Percentiles rank a stretch among this genome's conserved stretches.
phyloP scores from a whole-genome alignment of 2,797 vertebrate genomes.

The Smutsia temminckii region DNA sequence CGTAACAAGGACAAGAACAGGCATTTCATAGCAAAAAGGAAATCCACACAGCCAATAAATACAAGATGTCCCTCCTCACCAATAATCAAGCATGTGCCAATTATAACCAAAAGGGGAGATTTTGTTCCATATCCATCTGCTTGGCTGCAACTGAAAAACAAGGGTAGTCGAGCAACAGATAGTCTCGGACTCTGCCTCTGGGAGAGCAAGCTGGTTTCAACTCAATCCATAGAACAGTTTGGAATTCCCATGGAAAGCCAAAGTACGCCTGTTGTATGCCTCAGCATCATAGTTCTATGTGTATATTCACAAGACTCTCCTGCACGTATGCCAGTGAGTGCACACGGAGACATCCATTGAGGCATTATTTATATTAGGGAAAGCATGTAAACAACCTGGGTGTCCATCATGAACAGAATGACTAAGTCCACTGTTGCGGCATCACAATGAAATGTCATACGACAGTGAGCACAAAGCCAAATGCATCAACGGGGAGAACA shows the following conservation, averaged over 20 bases:
- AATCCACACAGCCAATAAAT: background rate
- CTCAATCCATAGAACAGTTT: background rate
- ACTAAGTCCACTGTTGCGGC: background rate
- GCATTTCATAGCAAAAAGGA: background rate
- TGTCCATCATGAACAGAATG: background rate
- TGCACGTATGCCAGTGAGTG: rapidly evolving
- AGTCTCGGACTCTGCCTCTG: background rate
- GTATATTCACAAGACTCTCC: rapidly evolving
- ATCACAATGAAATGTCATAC: background rate
- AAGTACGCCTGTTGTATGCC: rapidly evolving
- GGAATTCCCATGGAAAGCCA: background rate
- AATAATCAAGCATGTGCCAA: background rate
- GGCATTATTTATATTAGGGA: background rate
- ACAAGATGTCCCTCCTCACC: too few relatives aligned
- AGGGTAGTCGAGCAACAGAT: rapidly evolving
- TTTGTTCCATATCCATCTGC: background rate
- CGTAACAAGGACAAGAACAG: background rate
- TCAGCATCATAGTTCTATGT: background rate
- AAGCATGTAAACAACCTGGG: rapidly evolving
- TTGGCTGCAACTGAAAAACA: background rate
- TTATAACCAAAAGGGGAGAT: background rate
- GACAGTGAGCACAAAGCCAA: too few relatives aligned
- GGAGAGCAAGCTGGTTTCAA: background rate
- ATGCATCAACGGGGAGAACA: background rate
- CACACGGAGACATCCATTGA: rapidly evolving